Evolutionary conservation across 2,797 vertebrate species (phyloP).

Genomic region (Balearica regulorum): DNA sequence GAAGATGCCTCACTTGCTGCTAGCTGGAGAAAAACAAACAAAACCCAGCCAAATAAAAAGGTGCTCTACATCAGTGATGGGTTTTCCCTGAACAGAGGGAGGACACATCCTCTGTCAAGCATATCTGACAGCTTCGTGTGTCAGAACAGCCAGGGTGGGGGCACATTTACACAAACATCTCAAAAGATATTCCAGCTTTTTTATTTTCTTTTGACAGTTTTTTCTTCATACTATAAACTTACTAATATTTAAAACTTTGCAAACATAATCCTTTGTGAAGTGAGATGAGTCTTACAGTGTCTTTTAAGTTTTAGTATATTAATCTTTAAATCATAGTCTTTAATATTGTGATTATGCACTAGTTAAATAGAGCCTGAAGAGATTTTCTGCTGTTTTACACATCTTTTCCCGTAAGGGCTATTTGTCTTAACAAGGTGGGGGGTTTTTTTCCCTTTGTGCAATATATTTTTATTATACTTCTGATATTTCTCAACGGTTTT

Average conservation of each 20-base stretch:
- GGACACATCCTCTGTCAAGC: background rate
- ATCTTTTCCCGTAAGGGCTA: background rate
- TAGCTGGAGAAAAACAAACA: background rate
- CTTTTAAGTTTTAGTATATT: background rate
- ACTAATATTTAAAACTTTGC: background rate
- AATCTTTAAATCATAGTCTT: constrained; percentile 34
- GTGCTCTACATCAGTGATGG: rapidly evolving
- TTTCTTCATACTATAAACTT: background rate
- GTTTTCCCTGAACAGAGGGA: background rate
- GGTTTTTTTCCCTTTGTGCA: background rate
- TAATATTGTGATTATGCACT: background rate
- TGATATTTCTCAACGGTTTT: background rate
- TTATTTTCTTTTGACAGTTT: background rate
- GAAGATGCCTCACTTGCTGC: background rate
- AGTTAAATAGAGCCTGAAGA: constrained; percentile 13
- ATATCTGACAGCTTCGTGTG: background rate
- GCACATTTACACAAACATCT: background rate
- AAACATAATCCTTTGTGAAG: background rate
- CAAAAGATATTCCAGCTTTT: background rate
- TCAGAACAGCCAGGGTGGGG: background rate
- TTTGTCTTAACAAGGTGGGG: background rate
- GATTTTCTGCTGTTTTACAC: background rate
- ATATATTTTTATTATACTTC: background rate
- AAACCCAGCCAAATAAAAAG: background rate
- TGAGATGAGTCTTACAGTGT: background rate